phyloP scores from a whole-genome alignment of 2,113 vertebrate genomes.

The Equus quagga region DNA sequence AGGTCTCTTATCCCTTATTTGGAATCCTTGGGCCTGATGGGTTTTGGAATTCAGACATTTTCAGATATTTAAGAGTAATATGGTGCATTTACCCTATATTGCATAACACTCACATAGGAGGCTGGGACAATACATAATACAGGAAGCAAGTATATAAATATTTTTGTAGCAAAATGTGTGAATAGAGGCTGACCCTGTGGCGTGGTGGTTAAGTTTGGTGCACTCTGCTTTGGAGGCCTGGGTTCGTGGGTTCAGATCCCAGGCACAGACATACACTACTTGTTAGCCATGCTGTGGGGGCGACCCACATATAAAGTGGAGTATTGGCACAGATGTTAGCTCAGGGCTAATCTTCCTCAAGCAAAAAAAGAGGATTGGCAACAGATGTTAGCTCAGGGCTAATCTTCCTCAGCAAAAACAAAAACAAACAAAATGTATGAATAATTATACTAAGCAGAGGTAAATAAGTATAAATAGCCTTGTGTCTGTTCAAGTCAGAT shows the following conservation, averaged over 20 bases:
- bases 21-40: background rate
- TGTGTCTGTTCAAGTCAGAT: background rate
- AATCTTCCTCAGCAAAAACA: too few relatives aligned
- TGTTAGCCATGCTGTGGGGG: too few relatives aligned
- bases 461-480: background rate
- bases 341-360: too few relatives aligned
- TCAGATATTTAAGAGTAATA: background rate
- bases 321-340: too few relatives aligned
- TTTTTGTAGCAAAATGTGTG: background rate
- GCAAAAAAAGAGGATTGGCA: too few relatives aligned
- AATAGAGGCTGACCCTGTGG: background rate
- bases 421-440: background rate
- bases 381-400: too few relatives aligned
- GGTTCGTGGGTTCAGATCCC: too few relatives aligned
- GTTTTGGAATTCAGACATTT: background rate
- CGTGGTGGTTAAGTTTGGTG: too few relatives aligned
- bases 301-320: too few relatives aligned
- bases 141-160: background rate
- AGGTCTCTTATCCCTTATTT: background rate
- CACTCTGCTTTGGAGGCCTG: too few relatives aligned
- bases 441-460: background rate
- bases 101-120: background rate
- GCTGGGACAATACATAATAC: background rate
- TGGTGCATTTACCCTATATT: background rate
- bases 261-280: too few relatives aligned